Base-by-base conservation (phyloP, 1,140 invertebrate genomes). In the Oppia nitens region DNA sequence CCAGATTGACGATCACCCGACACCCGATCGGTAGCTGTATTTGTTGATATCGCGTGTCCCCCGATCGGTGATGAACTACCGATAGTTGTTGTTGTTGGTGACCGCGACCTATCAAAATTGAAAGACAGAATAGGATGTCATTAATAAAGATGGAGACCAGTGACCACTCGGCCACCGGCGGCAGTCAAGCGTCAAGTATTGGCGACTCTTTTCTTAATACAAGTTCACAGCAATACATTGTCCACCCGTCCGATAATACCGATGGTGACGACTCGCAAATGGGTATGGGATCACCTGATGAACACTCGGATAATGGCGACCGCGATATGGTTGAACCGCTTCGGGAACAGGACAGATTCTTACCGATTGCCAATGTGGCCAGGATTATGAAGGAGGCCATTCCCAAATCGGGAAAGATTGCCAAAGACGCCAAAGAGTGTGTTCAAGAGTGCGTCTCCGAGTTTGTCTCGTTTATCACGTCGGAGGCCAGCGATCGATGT, bases 401-500 rank as follows among this genome's bases (percentile, higher is more conserved):
- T 65, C 95, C 95, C 3, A 83, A 88, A 62, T 83, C 85, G 64
- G 95, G 93, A 67, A 98, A 98, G 83, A 95, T 98, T 67, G 91
- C 95, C 0, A 99, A 99, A 78, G 96, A 99, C 77, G 93, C 95
- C 0, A 80, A 97, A 64, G 95, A 99, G 75, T 98, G 93, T 76
- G 89, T 98, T 21, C 96, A 99, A 74, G 96, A 99, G 73, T 98
- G 95, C 76, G 94, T 98, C 40, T 97, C 92, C 0, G 96, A 99
- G 70, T 99, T 99, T 69, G 96, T 99, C 67, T 95, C 91, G 64
- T 99, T 99, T 69, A 93, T 99, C 51, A 98, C 95, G 0, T 95
- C 90, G 68, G 95, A 99, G 77, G 92, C 92, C 0, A 92, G 90
- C 70, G 92, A 97, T 68, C 75, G 91, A 25, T 97, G 92, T 74